Base-by-base conservation (phyloP, 1,140 invertebrate species). In the Drosophila funebris region DNA sequence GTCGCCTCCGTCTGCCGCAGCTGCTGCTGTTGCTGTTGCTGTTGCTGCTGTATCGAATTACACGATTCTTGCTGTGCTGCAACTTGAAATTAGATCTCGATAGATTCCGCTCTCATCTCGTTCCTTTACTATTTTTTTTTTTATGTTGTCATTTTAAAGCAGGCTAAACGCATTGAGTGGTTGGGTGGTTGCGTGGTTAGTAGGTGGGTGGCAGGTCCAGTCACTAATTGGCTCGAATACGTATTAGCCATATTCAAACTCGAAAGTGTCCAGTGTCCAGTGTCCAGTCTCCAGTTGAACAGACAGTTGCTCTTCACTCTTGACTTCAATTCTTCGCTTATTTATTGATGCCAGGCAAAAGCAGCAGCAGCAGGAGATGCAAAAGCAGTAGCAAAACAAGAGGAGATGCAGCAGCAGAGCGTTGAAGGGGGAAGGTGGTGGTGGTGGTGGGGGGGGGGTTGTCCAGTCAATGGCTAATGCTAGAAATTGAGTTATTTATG, bases 401-500 rank as follows among this genome's bases (percentile, higher is more conserved):
- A 1, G 11, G 4, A 4, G 1, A n/a, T 4, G 4, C 0, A 71
- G 46, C 68, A 52, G 53, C 11, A 27, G 24, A 16, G 44, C 24
- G 33, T 37, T n/a, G n/a, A n/a, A n/a, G n/a, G 22, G 18, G 39
- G 16, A 24, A 16, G 48, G 14, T 14, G 14, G 16, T 22, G 24
- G 13, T 44, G 31, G 27, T 36, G 22, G 18, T 39, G 16, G 16
- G 13, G 48, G 22, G 24, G 14, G 16, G 48, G 22, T 16, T n/a
- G 16, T 33, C 7, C 27, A 56, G 52, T 39, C 56, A 16, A 7
- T 24, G 8, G 31, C 48, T 43, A 57, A 54, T 56, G 52, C 39
- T 71, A 29, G 50, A 82, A 87, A 85, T 85, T 85, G 83, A 85
- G 82, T 85, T 85, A 85, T 85, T 85, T 85, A 85, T 85, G 82